Evolutionary conservation across 1,140 invertebrate species (phyloP).

Genomic region (Meloidogyne floridensis): DNA sequence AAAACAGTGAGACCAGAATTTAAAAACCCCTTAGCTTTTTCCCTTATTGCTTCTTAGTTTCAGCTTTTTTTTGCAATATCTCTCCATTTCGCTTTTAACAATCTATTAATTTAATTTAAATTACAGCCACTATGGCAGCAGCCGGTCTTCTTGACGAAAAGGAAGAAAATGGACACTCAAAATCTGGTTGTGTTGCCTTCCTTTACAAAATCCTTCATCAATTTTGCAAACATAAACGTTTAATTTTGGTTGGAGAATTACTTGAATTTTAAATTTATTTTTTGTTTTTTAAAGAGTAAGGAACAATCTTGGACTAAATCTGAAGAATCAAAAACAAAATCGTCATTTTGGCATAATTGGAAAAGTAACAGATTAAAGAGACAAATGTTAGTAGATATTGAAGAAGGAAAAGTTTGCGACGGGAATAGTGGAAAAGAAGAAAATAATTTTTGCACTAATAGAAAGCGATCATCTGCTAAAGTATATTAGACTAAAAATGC

Average conservation of each 20-base stretch:
- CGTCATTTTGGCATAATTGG: background rate
- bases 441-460: background rate
- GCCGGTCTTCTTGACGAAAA: constrained; percentile 22
- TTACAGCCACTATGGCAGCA: constrained; percentile 38
- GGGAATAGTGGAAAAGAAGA: background rate
- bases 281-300: background rate
- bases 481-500: background rate
- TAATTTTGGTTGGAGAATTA: background rate
- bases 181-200: background rate
- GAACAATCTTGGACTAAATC: background rate
- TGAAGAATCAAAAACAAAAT: background rate
- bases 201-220: background rate
- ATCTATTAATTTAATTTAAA: background rate
- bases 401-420: background rate
- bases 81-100: background rate
- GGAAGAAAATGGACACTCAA: background rate
- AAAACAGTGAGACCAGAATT: too few relatives aligned
- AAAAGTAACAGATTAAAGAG: background rate
- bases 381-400: background rate
- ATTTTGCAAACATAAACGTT: background rate
- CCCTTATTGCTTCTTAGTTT: background rate
- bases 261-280: background rate
- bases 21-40: background rate
- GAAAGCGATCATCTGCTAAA: background rate
- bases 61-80: too few relatives aligned